phyloP scores from a whole-genome alignment of 2,797 vertebrate genomes.

The Spondyliosoma cantharus region DNA sequence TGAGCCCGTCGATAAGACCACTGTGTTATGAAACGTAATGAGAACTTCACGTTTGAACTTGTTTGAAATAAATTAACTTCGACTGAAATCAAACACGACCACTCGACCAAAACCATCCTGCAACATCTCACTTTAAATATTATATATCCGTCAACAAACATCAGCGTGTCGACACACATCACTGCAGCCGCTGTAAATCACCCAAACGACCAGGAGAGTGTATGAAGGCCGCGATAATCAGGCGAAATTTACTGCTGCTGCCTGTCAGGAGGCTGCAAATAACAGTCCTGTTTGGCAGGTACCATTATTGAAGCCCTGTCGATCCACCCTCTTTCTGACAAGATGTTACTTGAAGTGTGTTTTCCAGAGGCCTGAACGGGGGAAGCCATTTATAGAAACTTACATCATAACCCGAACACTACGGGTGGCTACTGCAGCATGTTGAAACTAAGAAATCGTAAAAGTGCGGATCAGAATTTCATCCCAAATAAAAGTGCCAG shows the following conservation, averaged over 20 bases:
- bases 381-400: constrained; percentile 64
- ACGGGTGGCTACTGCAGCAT: constrained; percentile 64
- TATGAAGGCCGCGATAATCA: constrained; percentile 73
- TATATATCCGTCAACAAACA: constrained; percentile 47
- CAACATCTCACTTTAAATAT: constrained; percentile 20
- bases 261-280: constrained; percentile 76
- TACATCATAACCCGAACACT: constrained; percentile 60
- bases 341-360: constrained; percentile 83
- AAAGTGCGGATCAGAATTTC: neutral
- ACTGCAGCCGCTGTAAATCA: constrained; percentile 68
- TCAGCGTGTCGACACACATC: constrained; percentile 59
- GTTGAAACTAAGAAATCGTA: neutral
- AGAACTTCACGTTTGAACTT: constrained; percentile 8
- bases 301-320: constrained; percentile 78
- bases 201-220: constrained; percentile 37
- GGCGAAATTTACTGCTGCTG: constrained; percentile 75
- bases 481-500: neutral
- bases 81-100: neutral
- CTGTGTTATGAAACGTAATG: neutral
- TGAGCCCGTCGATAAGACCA: neutral
- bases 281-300: constrained; percentile 78
- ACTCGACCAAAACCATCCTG: constrained; percentile 5
- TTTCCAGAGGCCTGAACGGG: constrained; percentile 56
- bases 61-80: constrained; percentile 9
- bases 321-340: constrained; percentile 81